A percentile compares a stretch with the other conserved stretches of the same genome.
These are phyloP conservation scores for Picathartes gymnocephalus DNA, from an alignment of 2,113 vertebrate genomes.

Conservation along the genomic window DNA sequence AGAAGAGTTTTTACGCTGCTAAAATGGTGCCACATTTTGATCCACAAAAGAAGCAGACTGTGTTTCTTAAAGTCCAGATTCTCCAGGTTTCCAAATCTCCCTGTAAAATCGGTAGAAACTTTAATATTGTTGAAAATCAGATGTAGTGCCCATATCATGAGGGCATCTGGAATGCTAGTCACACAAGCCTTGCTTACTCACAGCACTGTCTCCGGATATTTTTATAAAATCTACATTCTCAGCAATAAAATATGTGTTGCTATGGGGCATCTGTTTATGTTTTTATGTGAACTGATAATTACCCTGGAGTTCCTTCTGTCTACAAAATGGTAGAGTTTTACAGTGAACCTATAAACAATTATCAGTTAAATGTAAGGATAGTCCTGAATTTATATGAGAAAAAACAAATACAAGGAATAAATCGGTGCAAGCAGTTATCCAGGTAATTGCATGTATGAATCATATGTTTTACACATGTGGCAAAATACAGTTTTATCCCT, in stretches of 20 bases:
- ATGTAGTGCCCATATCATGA: not conserved
- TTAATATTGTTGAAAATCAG: not conserved
- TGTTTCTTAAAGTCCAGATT: not conserved
- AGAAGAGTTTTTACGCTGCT: not conserved
- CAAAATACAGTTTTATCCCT: not conserved
- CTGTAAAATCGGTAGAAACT: not conserved
- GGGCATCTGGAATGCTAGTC: conserved; percentile 43
- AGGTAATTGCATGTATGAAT: not conserved
- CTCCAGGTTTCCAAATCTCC: not conserved
- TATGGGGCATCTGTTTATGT: conserved; percentile 59
- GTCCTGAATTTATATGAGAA: not conserved
- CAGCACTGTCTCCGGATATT: not conserved
- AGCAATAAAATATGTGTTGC: conserved; percentile 50
- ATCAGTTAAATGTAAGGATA: not conserved
- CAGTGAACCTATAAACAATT: not conserved
- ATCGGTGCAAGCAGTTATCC: not conserved
- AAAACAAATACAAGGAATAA: not conserved
- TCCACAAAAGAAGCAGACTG: not conserved
- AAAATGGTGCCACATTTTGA: not conserved
- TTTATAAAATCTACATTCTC: conserved; percentile 50
- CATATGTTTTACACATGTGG: not conserved
- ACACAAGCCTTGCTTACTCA: conserved; percentile 12
- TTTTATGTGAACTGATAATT: conserved; percentile 49
- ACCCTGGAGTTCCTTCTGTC: conserved; percentile 21
- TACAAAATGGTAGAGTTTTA: not conserved